These are phyloP conservation scores for Idris sp. DNA, from an alignment of 1,140 invertebrate genomes.

Conservation along the genomic window DNA sequence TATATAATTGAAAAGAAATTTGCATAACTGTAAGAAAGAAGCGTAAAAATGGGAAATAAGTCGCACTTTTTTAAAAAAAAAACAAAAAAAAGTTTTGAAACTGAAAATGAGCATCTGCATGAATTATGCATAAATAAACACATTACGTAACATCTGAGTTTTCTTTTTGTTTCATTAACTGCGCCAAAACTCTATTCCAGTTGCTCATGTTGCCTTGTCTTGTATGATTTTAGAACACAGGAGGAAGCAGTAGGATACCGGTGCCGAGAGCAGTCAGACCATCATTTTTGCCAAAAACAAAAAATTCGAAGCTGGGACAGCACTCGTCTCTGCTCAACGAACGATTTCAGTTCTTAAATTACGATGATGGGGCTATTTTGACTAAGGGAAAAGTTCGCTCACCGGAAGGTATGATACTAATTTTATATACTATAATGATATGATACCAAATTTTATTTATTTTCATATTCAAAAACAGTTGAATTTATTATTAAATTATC, in stretches of 20 bases:
- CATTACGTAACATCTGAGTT: constrained; percentile 17
- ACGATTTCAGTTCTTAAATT: constrained; percentile 51
- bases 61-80: too few relatives aligned
- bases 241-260: constrained; percentile 60
- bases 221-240: constrained; percentile 55
- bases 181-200: not conserved
- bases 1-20: constrained; percentile 15
- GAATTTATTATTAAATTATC: too few relatives aligned
- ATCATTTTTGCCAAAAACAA: constrained; percentile 53
- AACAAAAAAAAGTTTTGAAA: constrained; percentile 22
- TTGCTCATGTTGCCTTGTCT: constrained; percentile 33
- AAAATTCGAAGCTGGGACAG: constrained; percentile 40
- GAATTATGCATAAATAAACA: constrained; percentile 29
- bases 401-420: constrained; percentile 35
- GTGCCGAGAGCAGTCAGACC: constrained; percentile 49
- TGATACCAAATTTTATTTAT: too few relatives aligned
- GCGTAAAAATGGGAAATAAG: too few relatives aligned
- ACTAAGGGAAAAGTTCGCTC: constrained; percentile 45
- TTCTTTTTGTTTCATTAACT: constrained; percentile 18
- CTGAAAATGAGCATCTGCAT: constrained; percentile 7
- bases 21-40: not conserved
- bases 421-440: too few relatives aligned
- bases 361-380: constrained; percentile 39
- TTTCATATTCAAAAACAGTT: too few relatives aligned
- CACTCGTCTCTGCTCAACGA: constrained; percentile 36